phyloP scores from a whole-genome alignment of 2,797 vertebrate species.

The Silurus lanzhouensis region DNA sequence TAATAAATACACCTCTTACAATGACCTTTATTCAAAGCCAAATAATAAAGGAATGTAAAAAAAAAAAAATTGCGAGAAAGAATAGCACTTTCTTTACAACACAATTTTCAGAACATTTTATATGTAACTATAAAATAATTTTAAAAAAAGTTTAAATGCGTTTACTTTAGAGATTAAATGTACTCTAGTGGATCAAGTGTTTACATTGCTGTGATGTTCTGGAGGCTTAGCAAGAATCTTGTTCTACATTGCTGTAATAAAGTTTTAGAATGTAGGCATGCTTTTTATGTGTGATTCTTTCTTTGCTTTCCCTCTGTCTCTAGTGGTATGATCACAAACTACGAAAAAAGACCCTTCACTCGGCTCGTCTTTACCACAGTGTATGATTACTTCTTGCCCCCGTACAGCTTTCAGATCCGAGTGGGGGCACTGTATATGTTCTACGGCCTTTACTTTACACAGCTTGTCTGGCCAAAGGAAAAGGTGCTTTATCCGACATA shows the following conservation, averaged over 20 bases:
- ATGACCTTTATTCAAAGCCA: not conserved
- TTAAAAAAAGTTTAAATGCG: not conserved
- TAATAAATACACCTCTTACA: too few species aligned
- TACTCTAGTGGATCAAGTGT: not conserved
- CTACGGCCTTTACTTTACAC: slow-evolving; percentile 80
- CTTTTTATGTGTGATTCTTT: not conserved
- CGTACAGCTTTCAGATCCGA: slow-evolving; percentile 82
- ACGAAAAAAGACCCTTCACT: slow-evolving; percentile 75
- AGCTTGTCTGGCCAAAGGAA: slow-evolving; percentile 80
- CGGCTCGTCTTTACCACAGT: slow-evolving; percentile 73
- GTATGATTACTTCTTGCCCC: slow-evolving; percentile 78
- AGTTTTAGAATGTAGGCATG: not conserved
- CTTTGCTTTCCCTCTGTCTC: slow-evolving; percentile 32
- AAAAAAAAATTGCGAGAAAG: not conserved
- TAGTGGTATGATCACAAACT: slow-evolving; percentile 76
- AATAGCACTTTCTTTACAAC: not conserved
- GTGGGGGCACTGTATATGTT: slow-evolving; percentile 83
- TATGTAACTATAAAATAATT: not conserved
- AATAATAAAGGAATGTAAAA: not conserved
- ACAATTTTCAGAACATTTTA: not conserved
- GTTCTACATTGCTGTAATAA: not conserved
- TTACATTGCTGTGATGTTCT: not conserved
- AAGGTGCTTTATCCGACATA: slow-evolving; percentile 72
- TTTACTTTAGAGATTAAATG: not conserved
- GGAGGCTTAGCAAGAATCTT: not conserved